Conservation (phyloP, 2,888 invertebrate genomes). For the Leptothorax acervorum region DNA sequence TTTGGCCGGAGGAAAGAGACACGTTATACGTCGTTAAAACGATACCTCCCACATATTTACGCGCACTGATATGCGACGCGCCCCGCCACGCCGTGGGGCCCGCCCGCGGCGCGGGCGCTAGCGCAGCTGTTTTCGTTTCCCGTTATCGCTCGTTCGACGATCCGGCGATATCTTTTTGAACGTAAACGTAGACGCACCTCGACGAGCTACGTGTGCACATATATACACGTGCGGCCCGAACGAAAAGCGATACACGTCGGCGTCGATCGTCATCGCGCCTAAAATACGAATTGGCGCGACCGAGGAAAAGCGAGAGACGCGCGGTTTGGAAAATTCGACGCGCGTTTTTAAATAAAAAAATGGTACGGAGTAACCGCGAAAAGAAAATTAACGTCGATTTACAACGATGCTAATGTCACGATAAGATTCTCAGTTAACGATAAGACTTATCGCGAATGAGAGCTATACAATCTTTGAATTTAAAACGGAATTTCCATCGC, state of each 20-base stretch:
- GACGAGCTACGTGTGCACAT: background rate
- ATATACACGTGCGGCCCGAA: background rate
- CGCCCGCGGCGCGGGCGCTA: background rate
- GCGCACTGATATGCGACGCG: background rate
- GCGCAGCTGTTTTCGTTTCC: conserved; percentile 54
- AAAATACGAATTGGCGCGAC: conserved; percentile 17
- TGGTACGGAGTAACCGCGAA: background rate
- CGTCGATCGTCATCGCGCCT: background rate
- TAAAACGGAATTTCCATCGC: conserved; percentile 43
- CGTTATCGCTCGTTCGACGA: conserved; percentile 36
- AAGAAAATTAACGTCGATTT: background rate
- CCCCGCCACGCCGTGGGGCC: background rate
- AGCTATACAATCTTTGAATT: conserved; percentile 16
- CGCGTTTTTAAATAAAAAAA: background rate
- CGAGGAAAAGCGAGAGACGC: background rate
- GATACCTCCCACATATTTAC: background rate
- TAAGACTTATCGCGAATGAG: conserved; percentile 50
- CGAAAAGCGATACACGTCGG: background rate
- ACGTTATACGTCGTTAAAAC: background rate
- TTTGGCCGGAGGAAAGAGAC: background rate
- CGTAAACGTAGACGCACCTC: background rate
- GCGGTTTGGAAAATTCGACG: background rate
- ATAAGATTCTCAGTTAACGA: conserved; percentile 54
- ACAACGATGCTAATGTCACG: conserved; percentile 43
- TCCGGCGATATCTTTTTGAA: conserved; percentile 37